Base-by-base conservation (phyloP, 2,888 invertebrate genomes). In the Villa cingulata region DNA sequence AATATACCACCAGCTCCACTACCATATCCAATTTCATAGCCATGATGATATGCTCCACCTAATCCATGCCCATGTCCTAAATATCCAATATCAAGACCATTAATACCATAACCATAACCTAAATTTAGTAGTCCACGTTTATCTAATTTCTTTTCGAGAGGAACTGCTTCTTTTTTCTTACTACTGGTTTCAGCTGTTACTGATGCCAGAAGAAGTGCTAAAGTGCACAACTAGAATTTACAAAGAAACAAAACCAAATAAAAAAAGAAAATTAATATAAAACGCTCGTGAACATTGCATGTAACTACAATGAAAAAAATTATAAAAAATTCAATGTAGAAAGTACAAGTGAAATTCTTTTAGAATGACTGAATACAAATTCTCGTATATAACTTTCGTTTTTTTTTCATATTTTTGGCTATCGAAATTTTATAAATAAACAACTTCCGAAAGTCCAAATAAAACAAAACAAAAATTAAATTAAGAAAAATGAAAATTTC, bases 111-210 rank as follows among this genome's bases (percentile, higher is more conserved):
- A 46, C 86, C 86, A 59, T 86, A 85, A 57, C 86, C 86, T 62
- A 86, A 74, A 63, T 82, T 79, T 50, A 84, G 73, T 58, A 86
- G 76, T 56, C 86, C 86, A 57, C 86, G 82, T 70, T 87, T 86
- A 71, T 84, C 83, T 66, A 84, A 76, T 68, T 86, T 86, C 74
- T 86, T 84, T 54, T 81, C 82, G 56, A 76, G 66, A 48, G 77
- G 73, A 58, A 74, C 74, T 58, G 74, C 75, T 61, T 74, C 72
- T 54, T 59, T 60, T 66, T 77, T 77, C 74, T 79, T 76, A 74
- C 76, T 74, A 66, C 77, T 75, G 68, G 80, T 79, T 74, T 79
- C 78, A 58, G 77, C 83, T 61, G 65, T 70, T 53, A 72, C 70
- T 54, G 80, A 79, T 67, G 80, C 83, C 73, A 86, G 81, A 70